Percentiles rank a stretch among this genome's conserved stretches.
Conservation (phyloP, 2,888 invertebrate species). For the Lycaena phlaeas region DNA sequence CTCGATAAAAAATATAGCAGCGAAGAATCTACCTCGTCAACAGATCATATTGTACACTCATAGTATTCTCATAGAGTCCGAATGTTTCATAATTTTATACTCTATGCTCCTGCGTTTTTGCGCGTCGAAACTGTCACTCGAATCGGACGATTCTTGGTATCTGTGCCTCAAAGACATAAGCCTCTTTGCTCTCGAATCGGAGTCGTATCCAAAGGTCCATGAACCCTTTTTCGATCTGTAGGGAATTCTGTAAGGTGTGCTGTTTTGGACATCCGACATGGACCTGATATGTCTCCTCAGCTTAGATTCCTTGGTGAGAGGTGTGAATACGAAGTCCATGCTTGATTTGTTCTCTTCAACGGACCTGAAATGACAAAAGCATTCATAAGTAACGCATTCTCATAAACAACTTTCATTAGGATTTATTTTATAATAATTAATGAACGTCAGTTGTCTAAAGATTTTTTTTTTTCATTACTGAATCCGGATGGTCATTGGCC, state of each 20-base stretch:
- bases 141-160: constrained; percentile 52
- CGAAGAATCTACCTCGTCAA: background rate
- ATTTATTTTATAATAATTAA: no score
- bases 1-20: background rate
- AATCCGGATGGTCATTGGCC: no score
- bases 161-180: constrained; percentile 37
- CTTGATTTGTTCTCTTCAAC: constrained; percentile 40
- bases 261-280: constrained; percentile 65
- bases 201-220: constrained; percentile 53
- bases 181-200: constrained; percentile 49
- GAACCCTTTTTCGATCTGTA: constrained; percentile 46
- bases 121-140: constrained; percentile 46
- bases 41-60: constrained; percentile 15
- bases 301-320: constrained; percentile 55
- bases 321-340: constrained; percentile 36
- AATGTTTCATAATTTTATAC: constrained; percentile 53
- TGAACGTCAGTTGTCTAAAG: no score
- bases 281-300: constrained; percentile 56
- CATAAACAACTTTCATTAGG: background rate
- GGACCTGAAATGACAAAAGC: constrained; percentile 43
- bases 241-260: constrained; percentile 52
- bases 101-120: constrained; percentile 45
- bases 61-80: constrained; percentile 63
- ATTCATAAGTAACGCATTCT: background rate
- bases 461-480: no score